Evolutionary conservation across 2,888 invertebrate genomes (phyloP), one percentile per base, ranked within the genome.

Genomic region (Iphiclides podalirius): DNA sequence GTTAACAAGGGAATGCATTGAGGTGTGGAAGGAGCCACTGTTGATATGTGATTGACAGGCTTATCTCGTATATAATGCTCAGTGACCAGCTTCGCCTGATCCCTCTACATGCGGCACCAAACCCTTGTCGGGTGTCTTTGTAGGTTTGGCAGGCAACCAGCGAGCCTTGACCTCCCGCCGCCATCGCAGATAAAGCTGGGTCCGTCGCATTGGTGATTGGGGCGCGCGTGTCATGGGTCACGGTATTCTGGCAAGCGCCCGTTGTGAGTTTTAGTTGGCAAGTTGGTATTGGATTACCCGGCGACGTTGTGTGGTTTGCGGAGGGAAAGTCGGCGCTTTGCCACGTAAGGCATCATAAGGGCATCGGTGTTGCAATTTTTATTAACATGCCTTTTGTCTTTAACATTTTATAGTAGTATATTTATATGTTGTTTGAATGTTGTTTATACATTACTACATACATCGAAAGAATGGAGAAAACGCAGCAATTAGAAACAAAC

Each of bases 21-120:
- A 44, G 60, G 64, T 66, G 63, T 61, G 56, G 47, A 52, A 28
- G 40, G 52, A 39, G 35, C 42, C 53, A 52, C 47, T 57, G 55
- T 55, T n/a, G 46, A 48, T 54, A 52, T 44, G 52, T 53, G 57
- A 59, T 59, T 59, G 57, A 52, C 55, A 55, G 49, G 52, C 47
- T 55, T 53, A 55, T 52, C 48, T 48, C 42, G 38, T 40, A 44
- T n/a, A n/a, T n/a, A n/a, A n/a, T n/a, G n/a, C n/a, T n/a, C n/a
- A n/a, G n/a, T 53, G 11, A 47, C 52, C 53, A 42, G 39, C 40
- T 14, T 44, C 15, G 2, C 4, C 1, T n/a, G 48, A 48, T 1
- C 37, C 23, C 9, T 37, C 20, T 1, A 7, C 4, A 15, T 37
- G 15, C 33, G 13, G n/a, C 4, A 4, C 11, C 2, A 7, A 0